Conservation (phyloP, 1,140 invertebrate species). For the Leptoteleia sp. region DNA sequence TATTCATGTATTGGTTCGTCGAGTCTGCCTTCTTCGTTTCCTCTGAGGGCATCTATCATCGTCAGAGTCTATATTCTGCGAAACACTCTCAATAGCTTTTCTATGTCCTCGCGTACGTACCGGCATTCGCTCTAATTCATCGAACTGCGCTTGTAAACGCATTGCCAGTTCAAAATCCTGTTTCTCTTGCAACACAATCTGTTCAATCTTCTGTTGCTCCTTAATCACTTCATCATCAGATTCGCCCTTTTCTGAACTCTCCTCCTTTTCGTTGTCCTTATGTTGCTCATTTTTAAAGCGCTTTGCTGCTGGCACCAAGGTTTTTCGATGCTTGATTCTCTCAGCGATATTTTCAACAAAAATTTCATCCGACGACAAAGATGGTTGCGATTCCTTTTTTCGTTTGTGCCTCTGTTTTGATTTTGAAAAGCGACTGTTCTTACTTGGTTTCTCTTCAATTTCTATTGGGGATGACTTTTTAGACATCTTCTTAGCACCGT, state of each 20-base stretch:
- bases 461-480: conserved; percentile 66
- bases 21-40: conserved; percentile 42
- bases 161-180: conserved; percentile 76
- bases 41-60: conserved; percentile 27
- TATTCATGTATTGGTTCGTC: conserved; percentile 9
- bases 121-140: conserved; percentile 75
- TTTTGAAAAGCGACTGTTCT: background rate
- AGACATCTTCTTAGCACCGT: conserved; percentile 70
- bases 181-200: conserved; percentile 73
- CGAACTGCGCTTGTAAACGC: conserved; percentile 74
- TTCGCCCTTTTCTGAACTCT: conserved; percentile 47
- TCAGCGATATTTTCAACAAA: conserved; percentile 77
- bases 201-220: conserved; percentile 75
- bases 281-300: conserved; percentile 2
- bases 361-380: conserved; percentile 25
- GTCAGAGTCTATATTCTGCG: conserved; percentile 30
- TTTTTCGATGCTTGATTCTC: conserved; percentile 77
- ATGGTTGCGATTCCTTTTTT: conserved; percentile 8
- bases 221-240: conserved; percentile 68
- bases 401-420: conserved; percentile 33
- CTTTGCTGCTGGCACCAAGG: conserved; percentile 3
- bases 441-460: conserved; percentile 15
- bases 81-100: conserved; percentile 29
- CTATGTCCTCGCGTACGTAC: conserved; percentile 73
- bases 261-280: conserved; percentile 18